Evolutionary conservation across 2,797 vertebrate species (phyloP).

Genomic region (Sebastes oblongus): DNA sequence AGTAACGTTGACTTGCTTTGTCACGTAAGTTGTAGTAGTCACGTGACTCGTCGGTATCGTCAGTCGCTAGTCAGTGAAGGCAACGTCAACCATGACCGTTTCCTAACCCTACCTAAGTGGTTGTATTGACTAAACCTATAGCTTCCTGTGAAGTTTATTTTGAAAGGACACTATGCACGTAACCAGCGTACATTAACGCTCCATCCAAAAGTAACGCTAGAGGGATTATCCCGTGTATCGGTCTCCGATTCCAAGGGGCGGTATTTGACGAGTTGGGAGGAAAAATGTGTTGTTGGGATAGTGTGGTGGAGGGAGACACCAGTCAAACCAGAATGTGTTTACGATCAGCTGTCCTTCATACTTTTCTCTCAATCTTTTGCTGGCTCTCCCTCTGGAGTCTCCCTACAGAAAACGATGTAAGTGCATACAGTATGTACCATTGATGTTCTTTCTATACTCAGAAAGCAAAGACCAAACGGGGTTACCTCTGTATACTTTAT

Average conservation of each 20-base stretch:
- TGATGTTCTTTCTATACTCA: background rate
- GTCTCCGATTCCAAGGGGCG: too few species aligned
- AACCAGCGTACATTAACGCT: too few species aligned
- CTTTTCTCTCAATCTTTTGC: background rate
- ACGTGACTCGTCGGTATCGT: rapidly evolving
- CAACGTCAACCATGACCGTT: too few species aligned
- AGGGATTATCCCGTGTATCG: rapidly evolving
- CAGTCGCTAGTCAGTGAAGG: too few species aligned
- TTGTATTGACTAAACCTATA: too few species aligned
- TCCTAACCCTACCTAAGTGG: too few species aligned
- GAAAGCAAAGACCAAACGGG: background rate
- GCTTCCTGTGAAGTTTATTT: too few species aligned
- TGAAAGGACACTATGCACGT: too few species aligned
- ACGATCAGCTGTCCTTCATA: background rate
- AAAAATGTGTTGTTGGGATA: background rate
- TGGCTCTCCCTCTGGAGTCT: background rate
- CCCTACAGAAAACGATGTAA: background rate
- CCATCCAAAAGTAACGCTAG: rapidly evolving
- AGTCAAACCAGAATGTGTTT: background rate
- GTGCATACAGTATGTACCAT: background rate
- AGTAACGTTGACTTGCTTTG: too few species aligned
- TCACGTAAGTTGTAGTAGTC: too few species aligned
- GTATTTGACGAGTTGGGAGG: too few species aligned
- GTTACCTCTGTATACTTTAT: constrained; percentile 14
- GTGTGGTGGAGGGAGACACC: background rate